phyloP scores from a whole-genome alignment of 2,888 invertebrate genomes.

The Eupelmus urozonus region DNA sequence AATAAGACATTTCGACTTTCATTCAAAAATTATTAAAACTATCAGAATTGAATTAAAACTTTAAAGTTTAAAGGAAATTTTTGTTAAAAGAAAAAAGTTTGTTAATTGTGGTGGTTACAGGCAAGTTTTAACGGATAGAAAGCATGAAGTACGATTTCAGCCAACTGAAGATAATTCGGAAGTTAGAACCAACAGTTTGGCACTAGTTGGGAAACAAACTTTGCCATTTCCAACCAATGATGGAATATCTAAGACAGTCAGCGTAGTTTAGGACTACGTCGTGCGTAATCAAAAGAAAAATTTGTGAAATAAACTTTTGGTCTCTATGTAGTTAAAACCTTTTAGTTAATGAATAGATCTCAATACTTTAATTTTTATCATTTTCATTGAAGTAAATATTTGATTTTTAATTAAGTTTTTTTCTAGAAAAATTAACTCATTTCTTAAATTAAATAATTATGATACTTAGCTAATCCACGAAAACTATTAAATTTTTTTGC shows the following conservation, averaged over 20 bases:
- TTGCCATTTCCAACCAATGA: conserved; percentile 15
- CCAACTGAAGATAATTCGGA: conserved; percentile 30
- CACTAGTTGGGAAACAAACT: conserved; percentile 15
- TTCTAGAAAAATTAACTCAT: too few species aligned
- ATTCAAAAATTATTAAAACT: too few species aligned
- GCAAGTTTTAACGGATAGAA: conserved; percentile 2
- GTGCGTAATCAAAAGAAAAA: too few species aligned
- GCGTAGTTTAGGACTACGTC: neutral
- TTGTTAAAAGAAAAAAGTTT: neutral
- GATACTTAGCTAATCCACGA: too few species aligned
- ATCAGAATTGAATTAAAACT: neutral
- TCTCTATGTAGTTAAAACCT: too few species aligned
- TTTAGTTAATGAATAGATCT: too few species aligned
- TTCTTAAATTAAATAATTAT: too few species aligned
- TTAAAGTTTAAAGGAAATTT: neutral
- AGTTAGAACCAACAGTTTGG: conserved; percentile 32
- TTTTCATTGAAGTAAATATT: neutral
- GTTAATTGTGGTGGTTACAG: neutral
- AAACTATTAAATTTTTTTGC: too few species aligned
- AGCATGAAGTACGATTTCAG: conserved; percentile 11
- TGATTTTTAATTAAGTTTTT: too few species aligned
- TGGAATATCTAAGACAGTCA: neutral
- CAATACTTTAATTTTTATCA: too few species aligned
- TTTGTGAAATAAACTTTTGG: too few species aligned
- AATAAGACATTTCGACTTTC: too few species aligned